These are phyloP conservation scores for Falco peregrinus DNA, from an alignment of 2,797 vertebrate genomes.

Conservation along the genomic window DNA sequence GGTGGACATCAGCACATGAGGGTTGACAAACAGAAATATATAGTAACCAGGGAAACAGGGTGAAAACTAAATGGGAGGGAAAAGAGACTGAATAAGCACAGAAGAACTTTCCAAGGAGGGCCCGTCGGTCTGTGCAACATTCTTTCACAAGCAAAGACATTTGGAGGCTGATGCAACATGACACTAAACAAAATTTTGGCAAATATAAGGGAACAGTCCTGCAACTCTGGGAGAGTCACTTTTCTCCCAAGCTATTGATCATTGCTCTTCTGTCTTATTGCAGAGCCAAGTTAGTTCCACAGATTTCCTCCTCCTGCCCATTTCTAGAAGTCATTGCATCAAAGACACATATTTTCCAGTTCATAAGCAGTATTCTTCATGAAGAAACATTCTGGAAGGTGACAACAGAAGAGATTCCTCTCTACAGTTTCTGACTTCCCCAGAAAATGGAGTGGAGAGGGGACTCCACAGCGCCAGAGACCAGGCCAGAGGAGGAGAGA, in stretches of 20 bases:
- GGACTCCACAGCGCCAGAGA: fast-evolving
- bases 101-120: background rate
- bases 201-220: background rate
- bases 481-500: background rate
- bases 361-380: background rate
- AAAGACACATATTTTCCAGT: background rate
- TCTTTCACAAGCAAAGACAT: background rate
- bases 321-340: background rate
- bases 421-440: background rate
- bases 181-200: background rate
- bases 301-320: background rate
- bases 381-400: background rate
- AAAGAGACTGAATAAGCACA: background rate
- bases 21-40: background rate
- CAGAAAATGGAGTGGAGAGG: background rate
- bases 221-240: background rate
- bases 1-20: background rate
- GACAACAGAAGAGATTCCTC: background rate
- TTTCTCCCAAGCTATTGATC: background rate
- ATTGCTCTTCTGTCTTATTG: background rate
- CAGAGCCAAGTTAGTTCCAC: background rate
- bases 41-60: background rate
- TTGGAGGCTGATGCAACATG: background rate
- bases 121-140: background rate
- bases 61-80: background rate